Evolutionary conservation across 1,140 invertebrate species (phyloP).

Genomic region (Bombus difficillimus): DNA sequence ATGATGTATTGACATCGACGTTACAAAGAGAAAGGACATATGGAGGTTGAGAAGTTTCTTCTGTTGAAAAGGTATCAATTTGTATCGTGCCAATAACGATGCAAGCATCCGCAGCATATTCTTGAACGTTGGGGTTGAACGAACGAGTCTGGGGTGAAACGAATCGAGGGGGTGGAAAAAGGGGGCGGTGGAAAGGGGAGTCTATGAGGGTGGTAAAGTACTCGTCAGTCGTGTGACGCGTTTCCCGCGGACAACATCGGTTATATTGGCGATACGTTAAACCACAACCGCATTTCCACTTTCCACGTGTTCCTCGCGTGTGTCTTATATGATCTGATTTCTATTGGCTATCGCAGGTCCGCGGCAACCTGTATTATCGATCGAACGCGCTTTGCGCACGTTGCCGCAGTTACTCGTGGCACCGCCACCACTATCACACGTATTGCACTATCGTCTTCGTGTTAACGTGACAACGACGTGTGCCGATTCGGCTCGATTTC

Average conservation of each 20-base stretch:
- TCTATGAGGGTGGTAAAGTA: conserved; percentile 71
- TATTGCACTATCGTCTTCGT: conserved; percentile 9
- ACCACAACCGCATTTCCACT: conserved; percentile 14
- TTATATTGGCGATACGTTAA: conserved; percentile 24
- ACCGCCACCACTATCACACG: conserved; percentile 20
- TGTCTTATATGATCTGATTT: conserved; percentile 19
- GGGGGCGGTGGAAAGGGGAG: conserved; percentile 58
- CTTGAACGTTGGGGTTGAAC: conserved; percentile 57
- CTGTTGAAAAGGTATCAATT: conserved; percentile 28
- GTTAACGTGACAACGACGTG: background rate
- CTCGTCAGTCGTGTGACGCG: conserved; percentile 75
- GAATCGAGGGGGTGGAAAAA: conserved; percentile 60
- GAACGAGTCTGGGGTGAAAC: conserved; percentile 52
- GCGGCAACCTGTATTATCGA: conserved; percentile 68
- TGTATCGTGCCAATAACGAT: conserved; percentile 32
- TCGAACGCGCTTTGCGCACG: conserved; percentile 51
- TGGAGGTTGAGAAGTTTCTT: background rate
- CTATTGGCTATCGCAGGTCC: conserved; percentile 30
- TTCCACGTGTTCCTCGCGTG: conserved; percentile 46
- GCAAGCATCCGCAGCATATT: conserved; percentile 40
- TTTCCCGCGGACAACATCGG: conserved; percentile 59
- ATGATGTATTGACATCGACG: too few species aligned
- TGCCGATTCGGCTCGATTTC: background rate
- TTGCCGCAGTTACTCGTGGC: conserved; percentile 59
- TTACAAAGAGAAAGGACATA: background rate